These are phyloP conservation scores for Chydorus sphaericus DNA, from an alignment of 2,888 invertebrate species.

Conservation along the genomic window DNA sequence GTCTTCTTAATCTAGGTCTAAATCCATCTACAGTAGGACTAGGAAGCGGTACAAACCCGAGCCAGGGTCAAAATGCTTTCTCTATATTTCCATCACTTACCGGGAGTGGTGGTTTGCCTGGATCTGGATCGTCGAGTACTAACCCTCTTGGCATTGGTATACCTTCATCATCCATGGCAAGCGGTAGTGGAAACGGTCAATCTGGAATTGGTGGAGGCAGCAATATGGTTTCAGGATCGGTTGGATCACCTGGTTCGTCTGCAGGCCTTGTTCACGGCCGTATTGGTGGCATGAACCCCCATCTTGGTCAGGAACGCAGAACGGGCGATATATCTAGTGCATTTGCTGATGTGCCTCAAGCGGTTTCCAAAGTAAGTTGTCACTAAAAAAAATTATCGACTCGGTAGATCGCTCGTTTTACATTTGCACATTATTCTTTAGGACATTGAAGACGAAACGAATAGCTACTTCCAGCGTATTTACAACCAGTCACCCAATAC, in stretches of 20 bases:
- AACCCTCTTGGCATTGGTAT: neutral
- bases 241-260: neutral
- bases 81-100: constrained; percentile 1
- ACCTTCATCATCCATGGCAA: neutral
- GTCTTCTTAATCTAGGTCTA: neutral
- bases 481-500: constrained; percentile 81
- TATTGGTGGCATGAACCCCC: neutral
- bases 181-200: constrained; percentile 2
- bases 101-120: neutral
- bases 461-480: constrained; percentile 94
- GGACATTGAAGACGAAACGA: constrained; percentile 97
- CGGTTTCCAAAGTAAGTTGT: neutral
- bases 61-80: neutral
- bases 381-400: too few species aligned
- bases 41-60: neutral
- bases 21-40: neutral
- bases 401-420: too few species aligned
- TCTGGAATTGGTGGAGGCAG: neutral
- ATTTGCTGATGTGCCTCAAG: constrained; percentile 45
- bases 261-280: neutral
- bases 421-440: too few species aligned
- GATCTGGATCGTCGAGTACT: neutral
- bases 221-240: neutral
- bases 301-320: neutral
- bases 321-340: constrained; percentile 6